These are phyloP conservation scores for Tokudaia muenninki DNA, from an alignment of 2,797 vertebrate genomes.

Conservation along the genomic window DNA sequence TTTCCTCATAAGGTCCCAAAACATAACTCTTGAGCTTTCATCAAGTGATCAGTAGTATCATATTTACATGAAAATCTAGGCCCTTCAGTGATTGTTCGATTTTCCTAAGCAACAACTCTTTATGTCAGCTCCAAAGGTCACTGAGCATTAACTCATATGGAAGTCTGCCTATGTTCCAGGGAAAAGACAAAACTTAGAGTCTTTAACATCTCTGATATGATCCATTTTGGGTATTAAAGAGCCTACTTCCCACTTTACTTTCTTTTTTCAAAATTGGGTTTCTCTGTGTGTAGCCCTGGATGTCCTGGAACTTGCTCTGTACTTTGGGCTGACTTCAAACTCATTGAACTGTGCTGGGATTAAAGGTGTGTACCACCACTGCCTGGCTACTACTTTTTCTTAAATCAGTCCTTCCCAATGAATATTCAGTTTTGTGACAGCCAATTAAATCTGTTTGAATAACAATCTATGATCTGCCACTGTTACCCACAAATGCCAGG, in stretches of 20 bases:
- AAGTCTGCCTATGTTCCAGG: neutral
- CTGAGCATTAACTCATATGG: neutral
- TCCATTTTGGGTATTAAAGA: conserved; percentile 1
- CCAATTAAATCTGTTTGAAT: neutral
- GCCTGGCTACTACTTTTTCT: neutral
- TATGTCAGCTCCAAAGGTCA: neutral
- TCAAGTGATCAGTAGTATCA: conserved; percentile 11
- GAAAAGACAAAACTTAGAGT: neutral
- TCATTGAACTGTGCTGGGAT: too few relatives aligned
- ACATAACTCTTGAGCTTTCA: conserved; percentile 12
- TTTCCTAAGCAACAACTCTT: neutral
- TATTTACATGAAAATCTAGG: neutral
- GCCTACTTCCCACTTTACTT: neutral
- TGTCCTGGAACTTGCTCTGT: too few relatives aligned
- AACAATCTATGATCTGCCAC: neutral
- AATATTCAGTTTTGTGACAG: neutral
- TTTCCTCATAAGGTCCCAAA: neutral
- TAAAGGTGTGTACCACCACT: neutral
- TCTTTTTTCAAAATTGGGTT: too few relatives aligned
- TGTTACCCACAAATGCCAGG: neutral
- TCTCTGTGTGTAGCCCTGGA: too few relatives aligned
- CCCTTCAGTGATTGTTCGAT: neutral
- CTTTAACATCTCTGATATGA: neutral
- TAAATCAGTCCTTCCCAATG: neutral
- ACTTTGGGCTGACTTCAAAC: too few relatives aligned